Percentiles rank a stretch among this genome's conserved stretches.
phyloP scores from a whole-genome alignment of 2,113 vertebrate genomes.

The rabbit (Oryctolagus cuniculus) region DNA sequence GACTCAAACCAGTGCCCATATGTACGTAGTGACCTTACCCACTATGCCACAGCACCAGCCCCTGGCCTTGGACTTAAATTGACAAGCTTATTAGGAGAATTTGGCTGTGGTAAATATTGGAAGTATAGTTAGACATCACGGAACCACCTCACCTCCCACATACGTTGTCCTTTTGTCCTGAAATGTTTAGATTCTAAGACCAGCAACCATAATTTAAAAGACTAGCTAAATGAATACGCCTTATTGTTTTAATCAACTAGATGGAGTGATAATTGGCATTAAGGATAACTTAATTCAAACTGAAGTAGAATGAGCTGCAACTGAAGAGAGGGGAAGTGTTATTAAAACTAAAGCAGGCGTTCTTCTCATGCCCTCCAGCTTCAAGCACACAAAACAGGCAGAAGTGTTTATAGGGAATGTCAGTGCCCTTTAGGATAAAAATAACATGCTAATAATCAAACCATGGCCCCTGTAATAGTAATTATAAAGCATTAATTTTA shows the following conservation, averaged over 20 bases:
- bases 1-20: no score
- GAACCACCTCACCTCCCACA: not conserved
- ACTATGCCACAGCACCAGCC: no score
- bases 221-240: conserved; percentile 8
- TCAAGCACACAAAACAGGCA: not conserved
- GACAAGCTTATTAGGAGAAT: not conserved
- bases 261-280: conserved; percentile 41
- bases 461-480: conserved; percentile 21
- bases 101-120: conserved; percentile 11
- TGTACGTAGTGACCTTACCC: no score
- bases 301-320: conserved; percentile 63
- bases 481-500: conserved; percentile 68
- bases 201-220: conserved; percentile 2
- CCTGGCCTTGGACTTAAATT: not conserved
- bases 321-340: not conserved
- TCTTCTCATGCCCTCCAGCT: not conserved
- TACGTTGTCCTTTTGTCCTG: conserved; percentile 33
- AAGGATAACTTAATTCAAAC: conserved; percentile 73
- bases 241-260: conserved; percentile 62
- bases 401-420: not conserved
- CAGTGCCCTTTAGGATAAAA: conserved; percentile 61
- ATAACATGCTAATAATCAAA: conserved; percentile 37
- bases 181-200: conserved; percentile 41
- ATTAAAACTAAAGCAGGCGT: conserved; percentile 37
- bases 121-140: not conserved